Base-by-base conservation (phyloP, 2,113 vertebrate species). In the Paraplagusia blochii region DNA sequence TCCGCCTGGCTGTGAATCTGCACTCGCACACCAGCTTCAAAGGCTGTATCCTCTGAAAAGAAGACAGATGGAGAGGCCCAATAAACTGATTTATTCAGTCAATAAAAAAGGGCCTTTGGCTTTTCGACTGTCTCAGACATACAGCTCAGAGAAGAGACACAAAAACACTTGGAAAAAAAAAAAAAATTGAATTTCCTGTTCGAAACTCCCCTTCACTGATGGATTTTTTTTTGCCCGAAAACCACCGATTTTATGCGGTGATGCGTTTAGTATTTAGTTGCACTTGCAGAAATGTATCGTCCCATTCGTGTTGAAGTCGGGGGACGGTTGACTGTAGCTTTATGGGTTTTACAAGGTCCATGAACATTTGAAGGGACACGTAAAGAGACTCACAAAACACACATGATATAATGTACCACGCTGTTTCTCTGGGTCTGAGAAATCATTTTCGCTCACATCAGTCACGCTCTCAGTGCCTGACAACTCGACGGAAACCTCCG, bases 1-100 rank as follows among this genome's bases (percentile, higher is more conserved):
- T 99, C 97, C 0, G 93, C 92, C 77, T 99, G 97, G 90, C 95
- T 98, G 91, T 99, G 97, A 80, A 99, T 95, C 90, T 99, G 97
- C 63, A 99, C 96, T 74, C 96, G 93, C 63, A 99, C 93, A 15
- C 97, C 97, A 0, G 97, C 97, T 87, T 99, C 97, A 1, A 98
- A 99, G 0, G 96, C 95, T 0, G 95, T 99, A 72, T 99, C 97
- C 74, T 98, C 97, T 99, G 91, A 11, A 73, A 87, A 54, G 82
- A 74, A 76, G 5, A 63, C 5, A 67, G 10, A 76, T 19, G 39
- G 40, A 50, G 11, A 60, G 2, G 52, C n/a, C 0, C 1, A 4
- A 35, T 63, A 7, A 65, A 38, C 8, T 34, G 43, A 48, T 12
- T 66, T 56, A 61, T 60, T 53, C 43, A 33, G 15, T 0, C 36